Conservation (phyloP, 2,113 vertebrate species). For the Oryzias melastigma region DNA sequence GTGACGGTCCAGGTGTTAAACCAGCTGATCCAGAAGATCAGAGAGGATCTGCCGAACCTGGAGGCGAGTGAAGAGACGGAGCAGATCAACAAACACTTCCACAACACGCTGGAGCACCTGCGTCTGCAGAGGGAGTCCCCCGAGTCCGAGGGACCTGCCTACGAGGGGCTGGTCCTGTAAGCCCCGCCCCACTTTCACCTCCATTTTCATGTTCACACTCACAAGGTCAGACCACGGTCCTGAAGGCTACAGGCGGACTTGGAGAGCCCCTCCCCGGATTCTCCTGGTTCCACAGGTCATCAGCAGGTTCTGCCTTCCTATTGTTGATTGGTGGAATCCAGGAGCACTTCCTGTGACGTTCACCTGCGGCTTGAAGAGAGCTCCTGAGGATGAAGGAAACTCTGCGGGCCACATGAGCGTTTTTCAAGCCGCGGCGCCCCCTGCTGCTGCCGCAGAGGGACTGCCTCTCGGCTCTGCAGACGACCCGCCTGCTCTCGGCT, state of each 20-base stretch:
- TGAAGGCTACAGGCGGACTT: slow-evolving; percentile 25
- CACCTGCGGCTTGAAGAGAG: too few species aligned
- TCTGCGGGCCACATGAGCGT: too few species aligned
- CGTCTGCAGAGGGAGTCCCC: slow-evolving; percentile 92
- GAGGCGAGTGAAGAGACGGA: slow-evolving; percentile 97
- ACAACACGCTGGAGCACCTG: slow-evolving; percentile 97
- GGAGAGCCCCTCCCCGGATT: slow-evolving; percentile 6
- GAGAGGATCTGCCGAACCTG: slow-evolving; percentile 95
- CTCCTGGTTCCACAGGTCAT: too few species aligned
- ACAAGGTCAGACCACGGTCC: slow-evolving; percentile 15
- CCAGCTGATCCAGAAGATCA: slow-evolving; percentile 98
- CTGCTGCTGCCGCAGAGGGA: too few species aligned
- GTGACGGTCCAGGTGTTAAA: slow-evolving; percentile 98
- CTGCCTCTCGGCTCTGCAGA: too few species aligned
- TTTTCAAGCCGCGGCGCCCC: too few species aligned
- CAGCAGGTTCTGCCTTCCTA: too few species aligned
- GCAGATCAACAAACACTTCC: slow-evolving; percentile 99
- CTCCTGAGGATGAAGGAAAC: too few species aligned
- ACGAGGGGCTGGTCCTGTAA: slow-evolving; percentile 90
- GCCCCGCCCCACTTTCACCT: slow-evolving; percentile 18
- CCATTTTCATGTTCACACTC: slow-evolving; percentile 46
- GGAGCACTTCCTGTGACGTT: too few species aligned
- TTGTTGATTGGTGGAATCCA: too few species aligned
- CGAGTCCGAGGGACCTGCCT: slow-evolving; percentile 91
- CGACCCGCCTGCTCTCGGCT: too few species aligned